Base-by-base conservation (phyloP, 1,140 invertebrate genomes). In the Cotesia vestalis region DNA sequence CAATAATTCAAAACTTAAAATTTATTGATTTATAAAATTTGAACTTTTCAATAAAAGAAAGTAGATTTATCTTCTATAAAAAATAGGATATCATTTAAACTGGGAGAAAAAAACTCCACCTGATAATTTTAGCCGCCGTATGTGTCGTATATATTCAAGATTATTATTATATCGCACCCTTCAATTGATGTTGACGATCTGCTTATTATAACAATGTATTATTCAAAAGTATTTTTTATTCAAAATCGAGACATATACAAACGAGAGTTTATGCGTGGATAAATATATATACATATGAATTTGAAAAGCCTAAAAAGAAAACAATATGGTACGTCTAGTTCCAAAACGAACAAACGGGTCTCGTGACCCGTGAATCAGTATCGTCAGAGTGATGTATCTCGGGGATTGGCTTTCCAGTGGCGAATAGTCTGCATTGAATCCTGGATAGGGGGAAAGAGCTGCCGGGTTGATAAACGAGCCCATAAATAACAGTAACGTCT, bases 401-500 rank as follows among this genome's bases (percentile, higher is more conserved):
- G 75, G 80, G 40, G 80, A 84, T 84, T 82, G 83, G 82, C 78
- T 81, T 81, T 68, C 79, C 78, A 80, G 76, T 78, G 78, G 81
- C 77, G 80, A 79, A 84, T 81, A 83, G 81, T 84, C 78, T 78
- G 80, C 81, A 78, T 81, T 80, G 78, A 73, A 69, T 68, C 20
- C 51, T 27, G 57, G 40, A 59, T 40, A 51, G 78, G 75, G 76
- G 74, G 81, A 78, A 80, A 81, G 81, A 79, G 81, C 4, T 82
- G 82, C 83, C 79, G 80, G 79, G 81, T 83, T 84, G 84, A 85
- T 85, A 85, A 85, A 85, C 81, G 84, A 84, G 83, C 75, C 72
- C 81, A 83, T 85, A 85, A 85, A 85, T 85, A 85, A 85, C 80
- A 78, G 80, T 83, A 84, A 85, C 83, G 83, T 85, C 83, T 85